Percentiles rank a stretch among this genome's conserved stretches.
phyloP scores from a whole-genome alignment of 92 coral and sea anemone genomes.

The Anthopleura xanthogrammica region DNA sequence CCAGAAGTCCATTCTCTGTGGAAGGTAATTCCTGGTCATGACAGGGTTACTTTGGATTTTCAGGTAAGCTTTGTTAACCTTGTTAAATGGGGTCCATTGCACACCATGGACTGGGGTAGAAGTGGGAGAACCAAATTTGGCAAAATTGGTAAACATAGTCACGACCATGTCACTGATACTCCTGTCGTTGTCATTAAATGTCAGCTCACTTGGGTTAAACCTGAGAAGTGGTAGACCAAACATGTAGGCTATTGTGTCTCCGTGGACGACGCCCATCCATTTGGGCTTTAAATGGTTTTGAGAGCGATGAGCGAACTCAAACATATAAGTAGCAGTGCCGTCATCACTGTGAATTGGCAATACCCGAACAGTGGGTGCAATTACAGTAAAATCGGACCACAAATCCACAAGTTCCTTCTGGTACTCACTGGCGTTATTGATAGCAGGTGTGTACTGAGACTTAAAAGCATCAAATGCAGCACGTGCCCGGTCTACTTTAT shows the following conservation, averaged over 20 bases:
- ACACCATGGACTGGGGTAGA: slow-evolving; percentile 38
- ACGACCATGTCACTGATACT: slow-evolving; percentile 22
- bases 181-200: neutral
- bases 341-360: slow-evolving; percentile 37
- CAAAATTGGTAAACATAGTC: too few species aligned
- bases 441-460: slow-evolving; percentile 57
- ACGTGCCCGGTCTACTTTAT: neutral
- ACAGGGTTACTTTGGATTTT: slow-evolving; percentile 18
- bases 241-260: too few species aligned
- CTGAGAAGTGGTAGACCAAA: too few species aligned
- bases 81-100: slow-evolving; percentile 9
- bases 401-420: slow-evolving; percentile 37
- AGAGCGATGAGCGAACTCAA: slow-evolving; percentile 47
- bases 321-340: slow-evolving; percentile 49
- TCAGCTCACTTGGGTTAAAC: too few species aligned
- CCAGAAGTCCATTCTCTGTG: slow-evolving; percentile 76
- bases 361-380: slow-evolving; percentile 61
- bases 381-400: slow-evolving; percentile 39
- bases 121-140: too few species aligned
- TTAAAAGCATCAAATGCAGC: slow-evolving; percentile 32
- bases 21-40: slow-evolving; percentile 53
- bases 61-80: slow-evolving; percentile 16
- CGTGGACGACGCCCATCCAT: too few species aligned
- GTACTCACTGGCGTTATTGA: neutral
- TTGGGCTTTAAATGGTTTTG: slow-evolving; percentile 32